phyloP scores from a whole-genome alignment of 2,113 vertebrate genomes.

The Parotia lawesii region DNA sequence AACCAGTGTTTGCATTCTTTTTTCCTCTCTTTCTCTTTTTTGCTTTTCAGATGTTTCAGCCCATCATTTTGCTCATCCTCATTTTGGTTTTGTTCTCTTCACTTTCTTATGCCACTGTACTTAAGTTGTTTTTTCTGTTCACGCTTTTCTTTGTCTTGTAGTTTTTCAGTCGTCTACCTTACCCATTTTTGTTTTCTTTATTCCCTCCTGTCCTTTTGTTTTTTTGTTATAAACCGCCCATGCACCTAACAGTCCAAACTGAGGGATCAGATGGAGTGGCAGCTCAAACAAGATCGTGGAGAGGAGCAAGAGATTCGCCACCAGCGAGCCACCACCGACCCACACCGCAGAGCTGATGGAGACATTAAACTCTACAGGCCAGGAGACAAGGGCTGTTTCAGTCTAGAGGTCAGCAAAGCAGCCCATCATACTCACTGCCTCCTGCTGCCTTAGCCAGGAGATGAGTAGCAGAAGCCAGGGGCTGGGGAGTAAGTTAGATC shows the following conservation, averaged over 20 bases:
- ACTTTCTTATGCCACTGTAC: slow-evolving; percentile 85
- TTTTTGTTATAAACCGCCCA: slow-evolving; percentile 79
- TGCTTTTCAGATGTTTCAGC: slow-evolving; percentile 89
- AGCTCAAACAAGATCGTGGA: slow-evolving; percentile 84
- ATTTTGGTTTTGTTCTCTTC: slow-evolving; percentile 87
- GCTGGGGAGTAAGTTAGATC: background rate
- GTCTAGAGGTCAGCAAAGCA: slow-evolving; percentile 90
- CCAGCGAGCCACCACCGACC: slow-evolving; percentile 75
- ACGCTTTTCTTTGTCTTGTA: slow-evolving; percentile 90
- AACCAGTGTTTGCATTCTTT: slow-evolving; percentile 89
- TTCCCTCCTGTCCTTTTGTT: slow-evolving; percentile 67
- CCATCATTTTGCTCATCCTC: slow-evolving; percentile 89
- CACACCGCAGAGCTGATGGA: slow-evolving; percentile 85
- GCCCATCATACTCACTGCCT: background rate
- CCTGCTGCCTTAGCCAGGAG: slow-evolving; percentile 27
- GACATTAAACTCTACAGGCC: slow-evolving; percentile 86
- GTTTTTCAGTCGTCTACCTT: slow-evolving; percentile 75
- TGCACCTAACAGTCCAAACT: slow-evolving; percentile 91
- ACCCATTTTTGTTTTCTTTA: slow-evolving; percentile 73
- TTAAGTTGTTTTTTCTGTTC: slow-evolving; percentile 91
- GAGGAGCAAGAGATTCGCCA: slow-evolving; percentile 80
- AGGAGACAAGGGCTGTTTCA: slow-evolving; percentile 84
- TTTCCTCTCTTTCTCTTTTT: slow-evolving; percentile 77
- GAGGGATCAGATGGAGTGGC: slow-evolving; percentile 95
- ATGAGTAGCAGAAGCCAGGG: slow-evolving; percentile 16